These are phyloP conservation scores for Paramormyrops kingsleyae DNA, from an alignment of 2,113 vertebrate species.

Conservation along the genomic window DNA sequence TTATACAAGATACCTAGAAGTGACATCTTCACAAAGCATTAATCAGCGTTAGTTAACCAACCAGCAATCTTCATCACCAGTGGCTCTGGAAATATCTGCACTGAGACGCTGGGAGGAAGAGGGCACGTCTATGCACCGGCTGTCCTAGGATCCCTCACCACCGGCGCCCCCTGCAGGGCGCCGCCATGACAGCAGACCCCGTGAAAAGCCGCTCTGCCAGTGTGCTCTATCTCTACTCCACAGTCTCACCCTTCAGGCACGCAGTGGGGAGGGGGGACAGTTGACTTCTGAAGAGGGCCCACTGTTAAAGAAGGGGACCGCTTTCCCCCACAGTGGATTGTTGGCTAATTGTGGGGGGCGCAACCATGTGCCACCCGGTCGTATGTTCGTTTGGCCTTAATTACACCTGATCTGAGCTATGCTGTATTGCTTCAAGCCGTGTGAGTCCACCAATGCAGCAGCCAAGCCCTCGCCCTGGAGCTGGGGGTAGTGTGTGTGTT, in stretches of 20 bases:
- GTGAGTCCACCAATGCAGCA: neutral
- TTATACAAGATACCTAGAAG: neutral
- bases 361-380: neutral
- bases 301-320: neutral
- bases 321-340: neutral
- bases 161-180: neutral
- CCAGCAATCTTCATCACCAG: neutral
- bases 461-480: neutral
- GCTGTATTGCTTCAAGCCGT: neutral
- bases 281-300: neutral
- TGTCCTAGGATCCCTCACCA: neutral
- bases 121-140: neutral
- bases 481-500: neutral
- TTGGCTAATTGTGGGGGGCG: neutral
- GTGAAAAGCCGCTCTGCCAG: neutral
- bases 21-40: neutral
- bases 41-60: neutral
- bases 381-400: neutral
- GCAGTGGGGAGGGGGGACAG: neutral
- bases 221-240: neutral
- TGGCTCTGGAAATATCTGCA: neutral
- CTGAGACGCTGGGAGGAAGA: neutral
- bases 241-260: neutral
- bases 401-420: neutral
- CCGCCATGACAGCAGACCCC: neutral